These are phyloP conservation scores for Sceloporus tristichus DNA, from an alignment of 2,113 vertebrate species.

Conservation along the genomic window DNA sequence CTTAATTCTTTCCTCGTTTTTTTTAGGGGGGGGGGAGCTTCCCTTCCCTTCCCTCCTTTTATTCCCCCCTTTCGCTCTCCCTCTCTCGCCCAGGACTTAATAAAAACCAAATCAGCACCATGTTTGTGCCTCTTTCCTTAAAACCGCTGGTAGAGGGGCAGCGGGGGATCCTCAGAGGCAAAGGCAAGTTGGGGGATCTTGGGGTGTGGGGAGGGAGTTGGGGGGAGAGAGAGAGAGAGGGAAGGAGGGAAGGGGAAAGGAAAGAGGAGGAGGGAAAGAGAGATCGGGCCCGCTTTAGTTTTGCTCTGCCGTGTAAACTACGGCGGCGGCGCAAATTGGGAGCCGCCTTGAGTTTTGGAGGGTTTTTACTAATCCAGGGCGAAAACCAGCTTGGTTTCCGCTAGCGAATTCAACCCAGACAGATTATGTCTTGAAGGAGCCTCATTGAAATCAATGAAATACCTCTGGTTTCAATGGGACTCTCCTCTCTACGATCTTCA, in stretches of 20 bases:
- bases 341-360: no score
- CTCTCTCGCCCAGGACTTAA: conserved; percentile 51
- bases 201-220: background rate
- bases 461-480: no score
- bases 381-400: no score
- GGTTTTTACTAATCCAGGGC: no score
- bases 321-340: no score
- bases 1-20: conserved; percentile 63
- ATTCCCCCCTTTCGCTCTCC: conserved; percentile 12
- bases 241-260: background rate
- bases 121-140: conserved; percentile 28
- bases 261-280: no score
- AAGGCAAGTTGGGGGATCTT: conserved; percentile 5
- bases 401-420: no score
- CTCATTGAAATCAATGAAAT: no score
- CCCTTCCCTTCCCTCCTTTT: background rate
- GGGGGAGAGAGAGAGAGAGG: background rate
- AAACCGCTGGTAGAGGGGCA: background rate
- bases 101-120: conserved; percentile 60
- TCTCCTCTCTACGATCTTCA: no score
- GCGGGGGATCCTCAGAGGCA: conserved; percentile 11
- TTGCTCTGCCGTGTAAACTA: no score
- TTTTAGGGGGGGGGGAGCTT: background rate
- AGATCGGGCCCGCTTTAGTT: no score
- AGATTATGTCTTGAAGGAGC: no score